These are phyloP conservation scores for Gonocerus acuteangulatus DNA, from an alignment of 2,888 invertebrate genomes.

Conservation along the genomic window DNA sequence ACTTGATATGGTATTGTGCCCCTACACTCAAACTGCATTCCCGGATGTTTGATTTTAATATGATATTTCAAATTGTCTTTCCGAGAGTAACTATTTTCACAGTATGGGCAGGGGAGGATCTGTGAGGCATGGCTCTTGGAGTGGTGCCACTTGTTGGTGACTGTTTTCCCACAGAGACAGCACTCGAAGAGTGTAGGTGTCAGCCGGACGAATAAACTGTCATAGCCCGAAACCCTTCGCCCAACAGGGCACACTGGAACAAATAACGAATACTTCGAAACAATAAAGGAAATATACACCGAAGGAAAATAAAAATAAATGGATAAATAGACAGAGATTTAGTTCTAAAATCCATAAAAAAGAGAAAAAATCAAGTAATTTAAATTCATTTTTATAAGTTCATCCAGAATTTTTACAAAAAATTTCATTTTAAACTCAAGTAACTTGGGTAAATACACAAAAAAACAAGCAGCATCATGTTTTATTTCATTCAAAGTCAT, in stretches of 20 bases:
- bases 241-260: constrained; percentile 16
- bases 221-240: constrained; percentile 30
- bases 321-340: no score
- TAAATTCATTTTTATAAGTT: no score
- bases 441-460: constrained; percentile 13
- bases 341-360: no score
- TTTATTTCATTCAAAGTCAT: constrained; percentile 10
- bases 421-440: not conserved
- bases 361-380: no score
- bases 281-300: not conserved
- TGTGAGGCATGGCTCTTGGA: constrained; percentile 36
- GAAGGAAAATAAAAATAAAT: not conserved
- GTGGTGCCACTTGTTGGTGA: constrained; percentile 61
- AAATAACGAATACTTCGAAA: constrained; percentile 13
- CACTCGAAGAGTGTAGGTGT: constrained; percentile 45
- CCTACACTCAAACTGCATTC: no score
- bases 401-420: not conserved
- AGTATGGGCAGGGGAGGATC: constrained; percentile 50
- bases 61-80: constrained; percentile 62
- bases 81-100: constrained; percentile 55
- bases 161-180: constrained; percentile 57
- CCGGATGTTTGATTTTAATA: constrained; percentile 53
- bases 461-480: constrained; percentile 5
- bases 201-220: constrained; percentile 34
- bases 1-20: no score